phyloP scores from a whole-genome alignment of 2,888 invertebrate genomes.

The Xestia sexstrigata region DNA sequence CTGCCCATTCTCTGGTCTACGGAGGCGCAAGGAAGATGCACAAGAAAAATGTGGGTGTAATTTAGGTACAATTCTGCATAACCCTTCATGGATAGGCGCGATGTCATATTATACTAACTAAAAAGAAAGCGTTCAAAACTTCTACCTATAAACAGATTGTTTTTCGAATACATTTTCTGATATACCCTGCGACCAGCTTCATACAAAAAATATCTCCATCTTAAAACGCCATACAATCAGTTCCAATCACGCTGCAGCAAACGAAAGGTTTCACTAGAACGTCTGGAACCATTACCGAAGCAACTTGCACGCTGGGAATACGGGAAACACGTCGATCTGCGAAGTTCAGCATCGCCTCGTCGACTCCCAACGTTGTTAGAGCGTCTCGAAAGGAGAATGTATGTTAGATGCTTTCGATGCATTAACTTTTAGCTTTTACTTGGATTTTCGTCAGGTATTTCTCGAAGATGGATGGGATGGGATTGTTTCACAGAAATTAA shows the following conservation, averaged over 20 bases:
- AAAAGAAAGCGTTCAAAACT: not conserved
- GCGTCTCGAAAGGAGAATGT: slow-evolving; percentile 10
- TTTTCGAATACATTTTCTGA: not conserved
- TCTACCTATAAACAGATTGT: not conserved
- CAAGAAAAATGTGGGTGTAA: not conserved
- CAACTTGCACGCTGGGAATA: slow-evolving; percentile 33
- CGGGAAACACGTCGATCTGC: slow-evolving; percentile 35
- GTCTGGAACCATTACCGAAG: slow-evolving; percentile 19
- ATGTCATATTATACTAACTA: not conserved
- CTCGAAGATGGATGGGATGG: not conserved
- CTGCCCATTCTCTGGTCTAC: no score
- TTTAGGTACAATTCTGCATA: not conserved
- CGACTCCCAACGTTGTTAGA: slow-evolving; percentile 32
- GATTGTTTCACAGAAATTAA: not conserved
- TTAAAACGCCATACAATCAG: slow-evolving; percentile 6
- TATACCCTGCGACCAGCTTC: not conserved
- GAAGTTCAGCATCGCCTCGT: slow-evolving; percentile 39
- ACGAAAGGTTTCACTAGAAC: slow-evolving; percentile 14
- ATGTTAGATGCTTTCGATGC: slow-evolving; percentile 36
- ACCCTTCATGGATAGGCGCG: not conserved
- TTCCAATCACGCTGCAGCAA: slow-evolving; percentile 33
- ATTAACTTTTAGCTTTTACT: slow-evolving; percentile 20
- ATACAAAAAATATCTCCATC: not conserved
- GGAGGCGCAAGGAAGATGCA: no score
- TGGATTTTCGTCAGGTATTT: slow-evolving; percentile 13